Evolutionary conservation across 2,113 vertebrate species (phyloP), one percentile per base, ranked within the genome.

Genomic region (Gopherus flavomarginatus): DNA sequence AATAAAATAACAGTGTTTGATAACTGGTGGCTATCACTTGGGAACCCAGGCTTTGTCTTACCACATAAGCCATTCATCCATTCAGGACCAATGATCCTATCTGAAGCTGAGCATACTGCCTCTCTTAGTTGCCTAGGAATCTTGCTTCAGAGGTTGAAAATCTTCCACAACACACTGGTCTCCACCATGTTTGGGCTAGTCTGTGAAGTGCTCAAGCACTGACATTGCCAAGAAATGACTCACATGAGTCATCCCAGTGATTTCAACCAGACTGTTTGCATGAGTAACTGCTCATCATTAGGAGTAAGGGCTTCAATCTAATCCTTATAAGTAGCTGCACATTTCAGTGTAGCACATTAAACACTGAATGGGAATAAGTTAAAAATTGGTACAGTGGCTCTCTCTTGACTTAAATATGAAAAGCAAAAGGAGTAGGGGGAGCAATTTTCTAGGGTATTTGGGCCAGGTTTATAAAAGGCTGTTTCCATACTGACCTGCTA

Each of bases 1-100:
- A n/a, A 79, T 56, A 86, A 52, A 22, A 56, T 85, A 87, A 52
- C 90, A 92, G 85, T 86, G 94, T 91, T 83, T 96, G 94, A 85
- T 29, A 69, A 26, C 31, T 95, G 92, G 85, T 93, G 81, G 57
- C 49, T 57, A 89, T 50, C 49, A 50, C 56, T 80, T 44, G 65
- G 50, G 42, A 96, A 38, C 65, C 89, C 0, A 0, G 82, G 26
- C 84, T 92, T 93, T 94, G 86, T 91, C 84, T 65, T 31, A 65
- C 69, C 0, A 0, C 35, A 78, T 94, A 90, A 86, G 83, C 0
- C 7, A 42, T 90, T 92, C 44, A 78, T 92, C 35, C 89, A 16
- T 59, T 78, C 69, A 62, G 87, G 56, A 80, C n/a, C 82, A 90
- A 81, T 35, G 62, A 5, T 31, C 27, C 12, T 56, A 44, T 87